Evolutionary conservation across 30 jellyfish, hydroid and myxozoan genomes (phyloP), one percentile per base, ranked within the genome.

Genomic region (Nemopilema nomurai): DNA sequence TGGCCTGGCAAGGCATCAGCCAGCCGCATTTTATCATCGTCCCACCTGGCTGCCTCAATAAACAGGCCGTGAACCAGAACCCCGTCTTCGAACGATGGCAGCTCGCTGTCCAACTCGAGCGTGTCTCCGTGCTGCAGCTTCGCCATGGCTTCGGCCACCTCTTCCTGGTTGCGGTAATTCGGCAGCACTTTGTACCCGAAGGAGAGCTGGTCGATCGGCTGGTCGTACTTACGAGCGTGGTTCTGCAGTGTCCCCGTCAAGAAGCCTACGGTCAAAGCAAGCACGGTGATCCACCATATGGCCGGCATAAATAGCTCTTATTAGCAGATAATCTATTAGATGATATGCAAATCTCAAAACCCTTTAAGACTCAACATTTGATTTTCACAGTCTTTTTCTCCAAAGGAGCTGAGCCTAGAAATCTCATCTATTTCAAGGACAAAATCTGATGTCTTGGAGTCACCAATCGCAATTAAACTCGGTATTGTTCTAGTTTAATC

Each of bases 31-130:
- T 68, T 68, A 52, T 79, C 94, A 84, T 88, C 96, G 69, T 93
- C 96, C 98, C 98, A 93, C 67, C 96, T 76, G 16, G 97, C 98
- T 7, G 98, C 97, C 53, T 93, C 98, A 21, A 93, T 69, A 69
- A 88, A 93, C 77, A 93, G 67, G 0, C 98, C 98, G 57, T 93
- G 98, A n/a, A 89, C 96, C 33, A 93, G 77, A 21, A 93, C 97
- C 32, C 98, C 98, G 74, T 93, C 98, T 49, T 88, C 87, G 7
- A 92, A 95, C 18, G 90, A 8, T 8, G 86, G 92, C 20, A 88
- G 23, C 20, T 79, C 96, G 13, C 74, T 81, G 80, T 88, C 97
- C 52, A 85, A 67, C 24, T 74, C 98, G 1, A 88, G 77, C 9
- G 93, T 50, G 77, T 93, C 97, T 0, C 97, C 97, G 68, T 89